Evolutionary conservation across 2,888 invertebrate species (phyloP), one percentile per base, ranked within the genome.

Genomic region (Caenorhabditis sp.): DNA sequence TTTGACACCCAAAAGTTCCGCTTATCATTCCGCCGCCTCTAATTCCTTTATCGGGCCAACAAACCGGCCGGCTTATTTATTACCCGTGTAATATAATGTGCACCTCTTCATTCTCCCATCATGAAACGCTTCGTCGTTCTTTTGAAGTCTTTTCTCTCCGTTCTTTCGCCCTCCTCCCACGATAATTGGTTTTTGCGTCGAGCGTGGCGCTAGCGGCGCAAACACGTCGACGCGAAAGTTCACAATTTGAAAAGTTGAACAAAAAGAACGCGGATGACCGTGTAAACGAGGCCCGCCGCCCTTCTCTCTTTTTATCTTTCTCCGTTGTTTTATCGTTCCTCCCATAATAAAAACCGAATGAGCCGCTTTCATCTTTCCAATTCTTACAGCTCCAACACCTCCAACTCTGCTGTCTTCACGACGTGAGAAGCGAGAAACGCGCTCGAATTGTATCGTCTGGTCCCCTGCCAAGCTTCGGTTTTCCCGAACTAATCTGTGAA

Each of bases 161-260:
- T 39, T 39, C 50, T 32, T 52, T 41, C 35, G 13, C 26, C 20
- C n/a, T 45, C 53, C 35, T 43, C 53, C 13, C 17, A 13, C 55
- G 66, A 55, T 55, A 65, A 55, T 65, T 65, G 55, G 55, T 56
- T 39, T 46, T 43, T 32, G 48, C 61, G 48, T 62, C 41, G 43
- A 63, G 52, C 63, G 50, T 53, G 63, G 63, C 48, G 65, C 65
- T 45, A 32, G 32, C 9, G 41, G 45, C 65, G 58, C 53, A 65
- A 73, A 73, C 72, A 73, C 63, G 35, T 35, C 52, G 45, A 65
- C 72, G 65, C 41, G 50, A 63, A 73, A 65, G 45, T 73, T 73
- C 65, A 58, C 56, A 45, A 37, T 45, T 59, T 58, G 11, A 45
- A n/a, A 53, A 37, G 50, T 50, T 35, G 59, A 55, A 56, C 39